Percentiles rank a stretch among this genome's conserved stretches.
Conservation (phyloP, 2,888 invertebrate species). For the Spodoptera littoralis region DNA sequence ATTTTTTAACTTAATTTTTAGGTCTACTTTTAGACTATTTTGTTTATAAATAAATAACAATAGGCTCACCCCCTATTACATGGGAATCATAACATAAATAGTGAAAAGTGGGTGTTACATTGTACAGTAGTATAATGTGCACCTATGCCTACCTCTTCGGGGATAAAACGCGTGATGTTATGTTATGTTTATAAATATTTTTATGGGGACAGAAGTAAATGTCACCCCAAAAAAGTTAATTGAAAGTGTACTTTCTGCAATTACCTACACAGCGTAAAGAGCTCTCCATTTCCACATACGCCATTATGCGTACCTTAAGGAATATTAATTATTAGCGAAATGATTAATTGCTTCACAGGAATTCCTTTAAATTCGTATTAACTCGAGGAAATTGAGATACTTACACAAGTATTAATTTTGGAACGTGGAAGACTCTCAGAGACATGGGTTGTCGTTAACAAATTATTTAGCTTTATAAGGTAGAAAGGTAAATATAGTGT, state of each 20-base stretch:
- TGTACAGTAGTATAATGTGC: no score
- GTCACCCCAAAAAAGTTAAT: neutral
- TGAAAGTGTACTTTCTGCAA: conserved; percentile 24
- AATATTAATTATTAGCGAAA: conserved; percentile 70
- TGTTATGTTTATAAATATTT: no score
- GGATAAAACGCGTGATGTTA: no score
- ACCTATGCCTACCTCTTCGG: no score
- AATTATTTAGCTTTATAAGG: conserved; percentile 22
- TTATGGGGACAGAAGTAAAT: no score
- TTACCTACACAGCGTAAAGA: conserved; percentile 1
- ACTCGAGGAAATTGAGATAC: conserved; percentile 55
- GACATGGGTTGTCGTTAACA: conserved; percentile 25
- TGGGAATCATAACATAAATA: no score
- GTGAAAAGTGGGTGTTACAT: no score
- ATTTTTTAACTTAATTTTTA: no score
- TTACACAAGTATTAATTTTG: conserved; percentile 49
- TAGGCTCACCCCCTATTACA: no score
- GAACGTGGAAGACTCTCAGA: conserved; percentile 39
- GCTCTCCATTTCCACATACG: conserved; percentile 30
- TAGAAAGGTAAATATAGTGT: no score
- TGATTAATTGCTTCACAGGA: conserved; percentile 77
- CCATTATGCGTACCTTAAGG: conserved; percentile 42
- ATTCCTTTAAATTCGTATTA: conserved; percentile 60
- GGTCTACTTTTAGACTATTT: no score
- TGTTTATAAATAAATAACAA: no score